A percentile compares a stretch with the other conserved stretches of the same genome.
Conservation (phyloP, 2,113 vertebrate species). For the Sapayoa aenigma region DNA sequence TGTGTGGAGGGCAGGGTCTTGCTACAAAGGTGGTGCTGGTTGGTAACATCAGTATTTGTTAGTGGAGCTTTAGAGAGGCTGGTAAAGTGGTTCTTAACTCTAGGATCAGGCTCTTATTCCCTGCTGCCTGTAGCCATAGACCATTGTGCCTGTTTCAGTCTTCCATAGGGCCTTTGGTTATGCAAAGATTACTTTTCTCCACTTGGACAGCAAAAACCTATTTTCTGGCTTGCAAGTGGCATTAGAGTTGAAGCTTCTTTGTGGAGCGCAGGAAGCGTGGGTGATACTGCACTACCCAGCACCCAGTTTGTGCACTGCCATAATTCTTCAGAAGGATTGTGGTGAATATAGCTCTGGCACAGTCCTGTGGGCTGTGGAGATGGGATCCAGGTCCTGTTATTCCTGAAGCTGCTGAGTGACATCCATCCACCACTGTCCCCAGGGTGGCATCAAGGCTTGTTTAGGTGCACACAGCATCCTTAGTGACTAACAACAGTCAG, state of each 20-base stretch:
- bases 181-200: neutral
- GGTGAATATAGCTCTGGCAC: neutral
- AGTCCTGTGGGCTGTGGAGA: neutral
- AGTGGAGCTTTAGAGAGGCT: neutral
- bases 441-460: neutral
- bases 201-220: neutral
- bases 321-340: neutral
- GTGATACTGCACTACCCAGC: neutral
- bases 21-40: neutral
- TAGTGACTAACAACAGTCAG: neutral
- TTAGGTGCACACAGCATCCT: neutral
- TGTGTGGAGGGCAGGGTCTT: neutral
- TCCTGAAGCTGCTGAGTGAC: neutral
- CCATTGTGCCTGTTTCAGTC: neutral
- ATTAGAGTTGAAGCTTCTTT: neutral
- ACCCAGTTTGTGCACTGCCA: neutral
- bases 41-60: neutral
- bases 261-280: neutral
- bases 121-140: neutral
- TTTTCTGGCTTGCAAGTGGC: neutral
- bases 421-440: neutral
- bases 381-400: neutral
- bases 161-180: neutral
- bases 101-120: neutral
- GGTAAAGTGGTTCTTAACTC: neutral